Conservation (phyloP, 1,140 invertebrate genomes). For the Prorops nasuta region DNA sequence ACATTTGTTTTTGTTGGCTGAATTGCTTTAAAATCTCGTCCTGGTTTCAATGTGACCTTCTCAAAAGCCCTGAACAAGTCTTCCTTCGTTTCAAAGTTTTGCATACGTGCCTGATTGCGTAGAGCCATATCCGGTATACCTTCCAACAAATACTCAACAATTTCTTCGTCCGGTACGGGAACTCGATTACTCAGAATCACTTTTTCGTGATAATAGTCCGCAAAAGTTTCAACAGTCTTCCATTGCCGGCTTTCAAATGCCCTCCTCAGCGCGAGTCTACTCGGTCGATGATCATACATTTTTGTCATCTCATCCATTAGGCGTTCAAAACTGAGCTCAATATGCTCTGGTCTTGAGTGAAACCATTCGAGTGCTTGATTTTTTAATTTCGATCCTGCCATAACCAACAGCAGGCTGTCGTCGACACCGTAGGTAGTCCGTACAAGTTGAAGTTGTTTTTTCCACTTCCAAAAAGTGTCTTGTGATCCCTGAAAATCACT, state of each 20-base stretch:
- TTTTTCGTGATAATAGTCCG: constrained; percentile 7
- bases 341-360: neutral
- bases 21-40: neutral
- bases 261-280: neutral
- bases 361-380: neutral
- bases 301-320: neutral
- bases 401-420: neutral
- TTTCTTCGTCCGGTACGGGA: constrained; percentile 2
- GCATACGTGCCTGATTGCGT: constrained; percentile 7
- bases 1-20: too few relatives aligned
- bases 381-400: neutral
- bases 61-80: neutral
- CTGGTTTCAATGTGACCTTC: neutral
- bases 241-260: constrained; percentile 5
- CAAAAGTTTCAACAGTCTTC: constrained; percentile 3
- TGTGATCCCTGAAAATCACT: neutral
- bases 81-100: neutral
- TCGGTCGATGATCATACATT: constrained; percentile 7
- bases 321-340: neutral
- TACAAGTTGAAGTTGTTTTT: neutral
- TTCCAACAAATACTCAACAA: constrained; percentile 6
- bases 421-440: neutral
- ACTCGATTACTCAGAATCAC: constrained; percentile 7
- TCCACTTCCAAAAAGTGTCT: neutral
- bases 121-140: constrained; percentile 4